Evolutionary conservation across 2,797 vertebrate genomes (phyloP).

Genomic region (Acanthurus tractus): DNA sequence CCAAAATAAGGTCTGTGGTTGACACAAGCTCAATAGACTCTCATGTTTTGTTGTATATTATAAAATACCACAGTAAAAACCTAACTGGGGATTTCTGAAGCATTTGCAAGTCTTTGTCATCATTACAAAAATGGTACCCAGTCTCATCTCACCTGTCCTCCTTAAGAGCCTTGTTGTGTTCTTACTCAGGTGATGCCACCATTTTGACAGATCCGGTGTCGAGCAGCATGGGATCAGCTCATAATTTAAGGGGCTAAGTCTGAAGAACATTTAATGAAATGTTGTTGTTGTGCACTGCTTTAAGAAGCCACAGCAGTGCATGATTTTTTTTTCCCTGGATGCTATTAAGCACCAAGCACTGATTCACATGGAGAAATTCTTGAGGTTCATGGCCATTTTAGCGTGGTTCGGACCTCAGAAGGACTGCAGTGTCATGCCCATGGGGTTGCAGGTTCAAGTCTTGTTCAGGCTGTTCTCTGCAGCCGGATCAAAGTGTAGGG

Average conservation of each 20-base stretch:
- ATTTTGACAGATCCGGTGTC: not conserved
- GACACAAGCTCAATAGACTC: no score
- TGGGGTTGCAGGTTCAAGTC: slow-evolving; percentile 37
- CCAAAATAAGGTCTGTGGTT: no score
- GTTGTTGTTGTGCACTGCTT: not conserved
- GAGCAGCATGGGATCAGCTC: not conserved
- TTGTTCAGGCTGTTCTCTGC: slow-evolving; percentile 45
- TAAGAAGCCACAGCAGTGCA: no score
- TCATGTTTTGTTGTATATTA: no score
- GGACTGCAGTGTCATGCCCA: slow-evolving; percentile 31
- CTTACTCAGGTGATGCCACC: not conserved
- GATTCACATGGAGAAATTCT: slow-evolving; percentile 26
- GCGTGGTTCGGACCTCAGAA: slow-evolving; percentile 31
- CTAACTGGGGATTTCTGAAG: no score
- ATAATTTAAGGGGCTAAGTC: not conserved
- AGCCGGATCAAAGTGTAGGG: slow-evolving; percentile 26
- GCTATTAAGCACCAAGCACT: slow-evolving; percentile 3
- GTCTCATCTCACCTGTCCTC: no score
- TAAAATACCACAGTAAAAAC: no score
- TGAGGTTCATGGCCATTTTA: not conserved
- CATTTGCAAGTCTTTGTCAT: no score
- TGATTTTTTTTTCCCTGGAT: slow-evolving; percentile 1
- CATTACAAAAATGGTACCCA: no score
- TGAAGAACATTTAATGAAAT: not conserved
- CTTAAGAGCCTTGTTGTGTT: no score